A percentile compares a stretch with the other conserved stretches of the same genome.
Evolutionary conservation across 2,797 vertebrate species (phyloP).

Genomic region (Paguma larvata): DNA sequence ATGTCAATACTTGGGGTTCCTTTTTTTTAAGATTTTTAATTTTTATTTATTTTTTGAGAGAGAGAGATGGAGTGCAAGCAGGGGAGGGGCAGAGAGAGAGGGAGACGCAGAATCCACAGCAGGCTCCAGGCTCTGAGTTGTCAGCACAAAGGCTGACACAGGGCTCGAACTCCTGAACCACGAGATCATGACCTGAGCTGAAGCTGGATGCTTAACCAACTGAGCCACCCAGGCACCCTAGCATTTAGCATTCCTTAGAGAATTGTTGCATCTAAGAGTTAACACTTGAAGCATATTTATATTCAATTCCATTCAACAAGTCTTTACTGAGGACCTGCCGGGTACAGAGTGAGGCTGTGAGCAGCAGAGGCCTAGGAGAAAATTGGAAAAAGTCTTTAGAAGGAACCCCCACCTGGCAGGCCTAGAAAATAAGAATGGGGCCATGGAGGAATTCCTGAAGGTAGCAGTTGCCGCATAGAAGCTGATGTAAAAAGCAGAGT

Average conservation of each 20-base stretch:
- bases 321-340: constrained; percentile 20
- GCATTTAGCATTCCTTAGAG: not conserved
- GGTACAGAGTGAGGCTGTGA: not conserved
- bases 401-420: not conserved
- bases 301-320: constrained; percentile 20
- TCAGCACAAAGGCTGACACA: no score
- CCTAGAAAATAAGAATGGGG: not conserved
- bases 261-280: not conserved
- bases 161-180: no score
- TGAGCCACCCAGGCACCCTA: no score
- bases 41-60: no score
- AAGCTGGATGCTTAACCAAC: no score
- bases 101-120: no score
- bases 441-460: not conserved
- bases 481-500: not conserved
- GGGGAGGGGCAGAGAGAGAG: no score
- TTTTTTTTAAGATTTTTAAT: not conserved
- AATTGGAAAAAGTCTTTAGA: not conserved
- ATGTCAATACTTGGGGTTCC: not conserved
- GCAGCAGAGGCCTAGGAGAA: not conserved
- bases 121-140: no score
- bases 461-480: not conserved
- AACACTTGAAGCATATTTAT: not conserved
- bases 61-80: no score
- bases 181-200: no score